Conservation (phyloP, 2,888 invertebrate species). For the Spisula solida region DNA sequence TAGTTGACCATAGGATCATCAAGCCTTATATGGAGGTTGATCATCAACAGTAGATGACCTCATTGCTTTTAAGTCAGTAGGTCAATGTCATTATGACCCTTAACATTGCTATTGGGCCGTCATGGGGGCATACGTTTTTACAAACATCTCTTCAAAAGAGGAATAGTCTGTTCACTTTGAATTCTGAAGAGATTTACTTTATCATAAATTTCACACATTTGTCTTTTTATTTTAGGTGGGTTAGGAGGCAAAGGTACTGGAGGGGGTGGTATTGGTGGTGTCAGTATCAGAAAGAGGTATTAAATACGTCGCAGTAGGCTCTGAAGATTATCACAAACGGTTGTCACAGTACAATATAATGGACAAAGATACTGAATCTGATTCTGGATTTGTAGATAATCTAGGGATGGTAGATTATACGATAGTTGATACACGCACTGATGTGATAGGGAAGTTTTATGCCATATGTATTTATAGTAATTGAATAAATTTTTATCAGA, state of each 20-base stretch:
- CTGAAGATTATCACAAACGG: background rate
- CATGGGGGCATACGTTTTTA: no score
- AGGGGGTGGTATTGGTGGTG: background rate
- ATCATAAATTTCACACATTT: background rate
- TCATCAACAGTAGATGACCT: no score
- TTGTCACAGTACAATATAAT: background rate
- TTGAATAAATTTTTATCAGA: slow-evolving; percentile 19
- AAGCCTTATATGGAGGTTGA: no score
- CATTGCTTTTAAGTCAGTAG: no score
- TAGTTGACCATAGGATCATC: no score
- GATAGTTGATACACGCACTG: background rate
- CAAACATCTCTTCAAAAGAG: no score
- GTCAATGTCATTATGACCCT: no score
- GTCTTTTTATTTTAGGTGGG: background rate
- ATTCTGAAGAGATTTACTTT: no score
- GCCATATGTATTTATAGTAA: background rate
- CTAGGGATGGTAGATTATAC: background rate
- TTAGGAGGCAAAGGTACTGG: background rate
- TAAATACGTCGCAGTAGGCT: background rate
- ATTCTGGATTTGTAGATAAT: background rate
- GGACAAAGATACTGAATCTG: background rate
- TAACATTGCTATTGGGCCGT: no score
- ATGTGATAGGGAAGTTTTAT: background rate
- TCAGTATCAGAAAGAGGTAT: background rate
- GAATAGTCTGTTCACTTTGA: no score